Evolutionary conservation across 2,797 vertebrate species (phyloP), one percentile per base, ranked within the genome.

Genomic region (Pitangus sulphuratus): DNA sequence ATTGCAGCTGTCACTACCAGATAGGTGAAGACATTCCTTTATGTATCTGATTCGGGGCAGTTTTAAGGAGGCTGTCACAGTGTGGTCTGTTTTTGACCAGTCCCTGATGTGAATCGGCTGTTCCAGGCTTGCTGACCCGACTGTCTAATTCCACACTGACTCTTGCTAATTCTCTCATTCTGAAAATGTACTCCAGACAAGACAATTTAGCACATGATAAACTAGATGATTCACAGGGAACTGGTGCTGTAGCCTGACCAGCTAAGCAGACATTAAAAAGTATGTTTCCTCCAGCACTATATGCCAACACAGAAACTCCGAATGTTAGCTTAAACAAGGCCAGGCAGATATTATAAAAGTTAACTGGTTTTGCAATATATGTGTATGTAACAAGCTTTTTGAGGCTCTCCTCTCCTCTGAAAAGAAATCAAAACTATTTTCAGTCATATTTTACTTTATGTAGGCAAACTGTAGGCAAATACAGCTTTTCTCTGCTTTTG

Each of bases 41-140:
- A 28, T 9, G 24, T 56, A 45, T 64, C 62, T 48, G 47, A 84
- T 18, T 48, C 89, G 86, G 95, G 96, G 97, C 96, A 96, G 90
- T 95, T 98, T 97, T 95, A 95, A 94, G 98, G 97, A 98, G 97
- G 83, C 68, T 88, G 70, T 95, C 95, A 92, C 94, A 97, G 97
- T 97, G 95, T 87, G 39, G 20, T 74, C 68, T 84, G 72, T 2
- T 87, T 95, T 87, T 0, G 0, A 78, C 68, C 20, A 28, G 31
- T 22, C 69, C 80, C 62, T 95, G 92, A 90, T 48, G 65, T 58
- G 92, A 88, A 84, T 84, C 3, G 0, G 62, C 92, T 93, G 91
- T 76, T 81, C 72, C 54, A 39, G 40, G 47, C 40, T 82, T 76
- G 76, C 72, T 84, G 47, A 65, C 44, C 40, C 65, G 53, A 95